These are phyloP conservation scores for Calameuta filiformis DNA, from an alignment of 2,888 invertebrate species.

Conservation along the genomic window DNA sequence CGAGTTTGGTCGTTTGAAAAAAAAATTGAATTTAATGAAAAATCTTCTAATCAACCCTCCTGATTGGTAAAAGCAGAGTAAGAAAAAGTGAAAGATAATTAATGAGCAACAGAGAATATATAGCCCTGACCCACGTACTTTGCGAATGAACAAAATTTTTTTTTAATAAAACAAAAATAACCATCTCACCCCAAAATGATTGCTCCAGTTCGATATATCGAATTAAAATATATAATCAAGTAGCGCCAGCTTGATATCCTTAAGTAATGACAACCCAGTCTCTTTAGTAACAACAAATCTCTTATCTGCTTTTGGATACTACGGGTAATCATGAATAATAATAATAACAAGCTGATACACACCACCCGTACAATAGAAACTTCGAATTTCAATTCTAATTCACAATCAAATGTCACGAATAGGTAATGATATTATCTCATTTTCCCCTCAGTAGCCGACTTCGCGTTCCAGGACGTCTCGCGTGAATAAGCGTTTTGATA, in stretches of 20 bases:
- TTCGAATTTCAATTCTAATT: not conserved
- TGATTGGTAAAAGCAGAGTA: not conserved
- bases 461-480: not conserved
- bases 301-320: not conserved
- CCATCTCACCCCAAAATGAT: not conserved
- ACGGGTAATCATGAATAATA: not conserved
- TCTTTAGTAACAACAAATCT: not conserved
- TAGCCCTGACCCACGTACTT: not conserved
- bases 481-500: not conserved
- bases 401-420: not conserved
- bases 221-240: not conserved
- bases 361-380: not conserved
- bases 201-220: not conserved
- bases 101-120: not conserved
- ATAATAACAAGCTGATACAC: not conserved
- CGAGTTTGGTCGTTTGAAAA: not conserved
- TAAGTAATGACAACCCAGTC: not conserved
- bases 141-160: not conserved
- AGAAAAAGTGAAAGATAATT: not conserved
- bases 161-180: not conserved
- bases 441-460: no score
- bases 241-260: not conserved
- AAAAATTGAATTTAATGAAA: not conserved
- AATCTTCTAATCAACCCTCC: not conserved
- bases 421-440: no score